Evolutionary conservation across 2,888 invertebrate species (phyloP).

Genomic region (Sialis fuliginosa): DNA sequence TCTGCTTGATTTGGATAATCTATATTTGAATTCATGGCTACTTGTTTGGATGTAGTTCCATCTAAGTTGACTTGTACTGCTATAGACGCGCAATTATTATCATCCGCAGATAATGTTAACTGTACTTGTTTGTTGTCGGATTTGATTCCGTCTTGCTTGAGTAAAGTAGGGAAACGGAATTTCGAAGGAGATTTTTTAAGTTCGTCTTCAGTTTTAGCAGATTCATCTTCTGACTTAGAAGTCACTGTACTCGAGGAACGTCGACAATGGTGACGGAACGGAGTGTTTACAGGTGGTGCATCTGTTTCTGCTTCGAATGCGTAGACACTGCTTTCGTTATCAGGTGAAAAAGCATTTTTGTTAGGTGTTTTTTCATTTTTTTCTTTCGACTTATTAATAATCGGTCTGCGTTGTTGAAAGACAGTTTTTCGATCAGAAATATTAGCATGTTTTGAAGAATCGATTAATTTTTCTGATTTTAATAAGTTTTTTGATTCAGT

Average conservation of each 20-base stretch:
- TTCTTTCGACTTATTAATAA: slow-evolving; percentile 36
- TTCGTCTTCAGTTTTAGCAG: slow-evolving; percentile 20
- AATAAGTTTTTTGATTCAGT: slow-evolving; percentile 5
- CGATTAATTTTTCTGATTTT: slow-evolving; percentile 1
- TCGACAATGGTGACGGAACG: slow-evolving; percentile 34
- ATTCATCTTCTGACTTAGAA: slow-evolving; percentile 26
- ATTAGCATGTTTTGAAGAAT: no score
- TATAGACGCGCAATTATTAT: slow-evolving; percentile 30
- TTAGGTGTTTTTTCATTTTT: slow-evolving; percentile 25
- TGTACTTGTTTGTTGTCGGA: slow-evolving; percentile 17
- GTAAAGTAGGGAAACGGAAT: slow-evolving; percentile 17
- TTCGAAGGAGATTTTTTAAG: slow-evolving; percentile 13
- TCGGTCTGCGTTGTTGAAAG: slow-evolving; percentile 32
- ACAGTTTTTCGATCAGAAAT: background rate
- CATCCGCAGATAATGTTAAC: slow-evolving; percentile 23
- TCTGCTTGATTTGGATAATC: slow-evolving; percentile 30
- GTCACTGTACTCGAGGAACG: slow-evolving; percentile 27
- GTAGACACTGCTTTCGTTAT: slow-evolving; percentile 52
- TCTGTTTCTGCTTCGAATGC: slow-evolving; percentile 53
- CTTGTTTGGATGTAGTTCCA: slow-evolving; percentile 16
- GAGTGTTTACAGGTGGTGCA: slow-evolving; percentile 32
- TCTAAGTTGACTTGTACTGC: slow-evolving; percentile 36
- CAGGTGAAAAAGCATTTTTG: slow-evolving; percentile 43
- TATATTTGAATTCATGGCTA: slow-evolving; percentile 14
- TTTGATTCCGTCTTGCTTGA: slow-evolving; percentile 13